These are phyloP conservation scores for Marisa cornuarietis DNA, from an alignment of 1,140 invertebrate genomes.

Conservation along the genomic window DNA sequence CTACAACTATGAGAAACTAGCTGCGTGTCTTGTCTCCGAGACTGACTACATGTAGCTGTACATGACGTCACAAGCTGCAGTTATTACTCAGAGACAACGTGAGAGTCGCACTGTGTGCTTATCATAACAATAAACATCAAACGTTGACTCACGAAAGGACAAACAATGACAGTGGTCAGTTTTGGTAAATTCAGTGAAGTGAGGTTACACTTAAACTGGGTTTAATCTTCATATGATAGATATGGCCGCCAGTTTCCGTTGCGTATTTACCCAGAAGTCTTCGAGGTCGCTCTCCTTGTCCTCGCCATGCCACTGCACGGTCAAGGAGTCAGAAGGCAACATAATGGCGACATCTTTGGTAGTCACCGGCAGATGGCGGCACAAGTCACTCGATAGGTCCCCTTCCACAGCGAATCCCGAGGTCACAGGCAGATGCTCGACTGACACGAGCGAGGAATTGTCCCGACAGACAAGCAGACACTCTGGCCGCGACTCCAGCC, in stretches of 20 bases:
- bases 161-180: too few species aligned
- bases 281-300: conserved; percentile 35
- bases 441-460: neutral
- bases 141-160: too few species aligned
- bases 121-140: too few species aligned
- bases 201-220: too few species aligned
- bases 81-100: too few species aligned
- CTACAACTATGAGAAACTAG: too few species aligned
- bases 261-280: conserved; percentile 8
- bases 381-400: conserved; percentile 15
- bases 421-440: conserved; percentile 2
- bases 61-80: too few species aligned
- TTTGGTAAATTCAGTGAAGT: too few species aligned
- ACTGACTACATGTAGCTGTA: too few species aligned
- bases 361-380: conserved; percentile 1
- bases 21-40: too few species aligned
- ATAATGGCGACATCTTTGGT: conserved; percentile 19
- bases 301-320: conserved; percentile 20
- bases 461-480: conserved; percentile 10
- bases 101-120: too few species aligned
- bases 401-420: neutral
- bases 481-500: neutral
- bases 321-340: conserved; percentile 29
- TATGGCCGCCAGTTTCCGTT: neutral
- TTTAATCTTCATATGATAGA: too few species aligned